Evolutionary conservation across 2,888 invertebrate species (phyloP).

Genomic region (Lycocerus yunnanus): DNA sequence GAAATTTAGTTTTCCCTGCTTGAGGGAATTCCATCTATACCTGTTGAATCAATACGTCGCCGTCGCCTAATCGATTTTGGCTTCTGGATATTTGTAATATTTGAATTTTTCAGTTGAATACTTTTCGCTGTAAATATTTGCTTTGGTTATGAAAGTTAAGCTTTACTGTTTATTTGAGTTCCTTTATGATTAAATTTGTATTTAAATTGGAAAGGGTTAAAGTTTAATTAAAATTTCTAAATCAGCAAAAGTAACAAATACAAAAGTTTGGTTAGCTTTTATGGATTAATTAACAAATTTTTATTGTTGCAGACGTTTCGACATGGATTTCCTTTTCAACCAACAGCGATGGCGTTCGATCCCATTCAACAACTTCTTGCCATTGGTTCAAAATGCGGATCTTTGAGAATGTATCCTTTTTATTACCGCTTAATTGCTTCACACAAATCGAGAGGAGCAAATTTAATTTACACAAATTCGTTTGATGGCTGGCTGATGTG

Average conservation of each 20-base stretch:
- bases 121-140: not conserved
- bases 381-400: conserved; percentile 94
- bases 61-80: not conserved
- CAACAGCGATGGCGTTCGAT: conserved; percentile 96
- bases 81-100: not conserved
- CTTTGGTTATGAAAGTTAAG: not conserved
- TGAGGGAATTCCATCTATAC: not conserved
- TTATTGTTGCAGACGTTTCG: conserved; percentile 84
- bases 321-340: conserved; percentile 98
- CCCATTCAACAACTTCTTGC: conserved; percentile 96
- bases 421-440: not conserved
- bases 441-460: not conserved
- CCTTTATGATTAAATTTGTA: not conserved
- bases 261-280: not conserved
- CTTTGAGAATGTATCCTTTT: conserved; percentile 95
- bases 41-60: not conserved
- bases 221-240: not conserved
- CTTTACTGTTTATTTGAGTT: not conserved
- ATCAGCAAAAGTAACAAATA: not conserved
- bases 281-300: not conserved
- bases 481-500: not conserved
- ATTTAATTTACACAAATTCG: not conserved
- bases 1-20: not conserved
- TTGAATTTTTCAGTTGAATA: not conserved
- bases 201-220: not conserved